A percentile compares a stretch with the other conserved stretches of the same genome.
Conservation (phyloP, 2,797 vertebrate genomes). For the Poeciliopsis infans region DNA sequence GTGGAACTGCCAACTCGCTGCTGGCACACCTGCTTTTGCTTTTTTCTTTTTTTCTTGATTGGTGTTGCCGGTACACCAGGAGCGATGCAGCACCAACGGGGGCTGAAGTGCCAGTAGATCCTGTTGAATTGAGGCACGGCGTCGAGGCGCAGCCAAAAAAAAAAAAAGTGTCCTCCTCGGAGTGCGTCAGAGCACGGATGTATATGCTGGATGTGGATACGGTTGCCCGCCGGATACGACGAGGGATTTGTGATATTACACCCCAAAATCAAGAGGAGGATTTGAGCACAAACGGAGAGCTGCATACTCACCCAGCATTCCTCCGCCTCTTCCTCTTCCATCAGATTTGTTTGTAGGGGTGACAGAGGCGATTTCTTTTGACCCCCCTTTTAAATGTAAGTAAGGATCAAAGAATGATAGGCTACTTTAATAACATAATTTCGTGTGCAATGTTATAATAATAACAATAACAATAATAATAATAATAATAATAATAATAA, state of each 20-base stretch:
- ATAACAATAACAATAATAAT: conserved; percentile 18
- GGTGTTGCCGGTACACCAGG: conserved; percentile 45
- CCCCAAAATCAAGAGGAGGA: conserved; percentile 62
- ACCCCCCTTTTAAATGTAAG: conserved; percentile 77
- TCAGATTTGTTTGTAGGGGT: conserved; percentile 61
- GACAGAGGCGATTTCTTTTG: conserved; percentile 61
- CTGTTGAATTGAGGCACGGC: conserved; percentile 82
- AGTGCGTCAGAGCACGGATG: conserved; percentile 79
- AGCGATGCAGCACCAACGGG: conserved; percentile 75
- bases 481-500: conserved; percentile 6
- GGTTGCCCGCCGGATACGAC: conserved; percentile 66
- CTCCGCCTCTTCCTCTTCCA: conserved; percentile 59
- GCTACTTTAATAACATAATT: conserved; percentile 37
- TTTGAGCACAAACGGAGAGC: conserved; percentile 69
- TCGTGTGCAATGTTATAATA: conserved; percentile 60
- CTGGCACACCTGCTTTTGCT: conserved; percentile 67
- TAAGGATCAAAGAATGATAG: conserved; percentile 54
- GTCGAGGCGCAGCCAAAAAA: conserved; percentile 70
- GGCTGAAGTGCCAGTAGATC: conserved; percentile 79
- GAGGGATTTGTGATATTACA: conserved; percentile 61
- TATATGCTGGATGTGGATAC: conserved; percentile 59
- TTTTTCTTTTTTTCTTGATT: not conserved
- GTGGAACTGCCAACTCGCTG: conserved; percentile 47
- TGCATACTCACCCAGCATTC: conserved; percentile 72
- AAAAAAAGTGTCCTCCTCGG: conserved; percentile 66